Percentiles rank a stretch among this genome's conserved stretches.
Conservation (phyloP, 2,113 vertebrate genomes). For the Sander lucioperca region DNA sequence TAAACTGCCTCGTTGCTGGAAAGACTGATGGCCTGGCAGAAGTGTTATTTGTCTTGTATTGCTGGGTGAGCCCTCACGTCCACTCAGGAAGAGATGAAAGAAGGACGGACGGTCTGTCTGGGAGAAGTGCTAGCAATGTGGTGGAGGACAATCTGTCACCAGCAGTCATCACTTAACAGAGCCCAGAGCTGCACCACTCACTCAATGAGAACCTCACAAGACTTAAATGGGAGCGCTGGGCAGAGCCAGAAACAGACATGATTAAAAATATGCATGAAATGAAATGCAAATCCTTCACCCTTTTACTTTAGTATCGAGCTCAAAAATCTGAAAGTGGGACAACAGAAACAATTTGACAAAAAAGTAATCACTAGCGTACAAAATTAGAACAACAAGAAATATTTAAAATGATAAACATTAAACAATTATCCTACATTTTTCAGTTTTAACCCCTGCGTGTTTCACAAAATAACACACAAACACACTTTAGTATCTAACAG, state of each 20-base stretch:
- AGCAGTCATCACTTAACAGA: slow-evolving; percentile 79
- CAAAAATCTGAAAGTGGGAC: slow-evolving; percentile 26
- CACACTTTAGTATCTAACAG: slow-evolving; percentile 50
- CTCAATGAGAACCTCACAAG: slow-evolving; percentile 67
- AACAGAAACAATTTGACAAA: slow-evolving; percentile 20
- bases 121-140: slow-evolving; percentile 69
- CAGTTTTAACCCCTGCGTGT: slow-evolving; percentile 2
- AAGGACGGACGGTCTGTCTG: slow-evolving; percentile 72
- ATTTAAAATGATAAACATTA: not conserved
- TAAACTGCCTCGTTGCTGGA: slow-evolving; percentile 61
- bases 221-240: slow-evolving; percentile 69
- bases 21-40: slow-evolving; percentile 74
- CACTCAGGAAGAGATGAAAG: slow-evolving; percentile 78
- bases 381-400: not conserved
- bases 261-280: slow-evolving; percentile 79
- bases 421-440: not conserved
- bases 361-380: not conserved
- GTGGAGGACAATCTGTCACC: slow-evolving; percentile 78
- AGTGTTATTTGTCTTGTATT: slow-evolving; percentile 78
- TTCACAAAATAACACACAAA: slow-evolving; percentile 41
- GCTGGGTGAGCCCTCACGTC: slow-evolving; percentile 76
- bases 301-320: slow-evolving; percentile 40
- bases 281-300: slow-evolving; percentile 74
- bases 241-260: slow-evolving; percentile 61
- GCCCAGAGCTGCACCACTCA: slow-evolving; percentile 73